A percentile compares a stretch with the other conserved stretches of the same genome.
phyloP scores from a whole-genome alignment of 2,113 vertebrate genomes.

The Malurus melanocephalus region DNA sequence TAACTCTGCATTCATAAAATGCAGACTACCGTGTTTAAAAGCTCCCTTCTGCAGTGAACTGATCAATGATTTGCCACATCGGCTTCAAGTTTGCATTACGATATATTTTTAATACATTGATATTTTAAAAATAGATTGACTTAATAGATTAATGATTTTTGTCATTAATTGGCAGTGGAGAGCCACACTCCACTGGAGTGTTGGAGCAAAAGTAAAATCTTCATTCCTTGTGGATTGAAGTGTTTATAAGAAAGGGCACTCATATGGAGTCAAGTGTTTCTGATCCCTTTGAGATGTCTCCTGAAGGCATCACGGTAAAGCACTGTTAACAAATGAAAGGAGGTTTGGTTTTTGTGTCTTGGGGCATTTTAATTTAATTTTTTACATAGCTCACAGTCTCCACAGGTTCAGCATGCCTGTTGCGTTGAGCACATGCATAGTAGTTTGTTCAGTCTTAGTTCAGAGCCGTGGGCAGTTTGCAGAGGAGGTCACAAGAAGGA shows the following conservation, averaged over 20 bases:
- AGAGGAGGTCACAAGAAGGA: background rate
- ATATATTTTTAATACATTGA: background rate
- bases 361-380: background rate
- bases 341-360: background rate
- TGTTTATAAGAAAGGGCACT: background rate
- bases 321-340: background rate
- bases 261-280: background rate
- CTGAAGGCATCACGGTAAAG: background rate
- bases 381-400: background rate
- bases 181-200: background rate
- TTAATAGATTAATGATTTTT: background rate
- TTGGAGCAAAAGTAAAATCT: background rate
- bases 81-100: background rate
- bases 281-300: background rate
- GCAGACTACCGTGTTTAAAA: background rate
- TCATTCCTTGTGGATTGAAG: background rate
- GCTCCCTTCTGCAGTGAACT: background rate
- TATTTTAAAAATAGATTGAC: background rate
- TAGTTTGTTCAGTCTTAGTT: background rate
- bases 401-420: background rate
- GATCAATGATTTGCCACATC: background rate
- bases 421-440: background rate
- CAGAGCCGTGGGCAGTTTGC: background rate
- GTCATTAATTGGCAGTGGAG: background rate
- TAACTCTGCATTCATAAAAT: background rate